Base-by-base conservation (phyloP, 1,140 invertebrate genomes). In the Teleogryllus occipitalis region DNA sequence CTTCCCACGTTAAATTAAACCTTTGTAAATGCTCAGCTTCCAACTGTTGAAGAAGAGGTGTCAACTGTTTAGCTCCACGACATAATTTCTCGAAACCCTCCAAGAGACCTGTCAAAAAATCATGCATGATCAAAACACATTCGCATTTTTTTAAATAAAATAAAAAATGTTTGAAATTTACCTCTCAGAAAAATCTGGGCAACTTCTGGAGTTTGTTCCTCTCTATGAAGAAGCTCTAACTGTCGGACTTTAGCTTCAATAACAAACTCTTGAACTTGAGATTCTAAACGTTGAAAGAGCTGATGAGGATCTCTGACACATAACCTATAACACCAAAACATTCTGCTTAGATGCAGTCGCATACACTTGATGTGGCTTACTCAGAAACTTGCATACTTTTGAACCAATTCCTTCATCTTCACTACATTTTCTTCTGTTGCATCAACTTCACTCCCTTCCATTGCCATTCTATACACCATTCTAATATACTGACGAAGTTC, bases 231-330 rank as follows among this genome's bases (percentile, higher is more conserved):
- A 78, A 88, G 87, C 82, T 89, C 87, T 72, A 91, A 85, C 65
- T 91, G 87, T 80, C 88, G 86, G 81, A 91, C 88, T 85, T 91
- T 92, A 79, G 90, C 88, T 83, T 91, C 90, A 77, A 91, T 88
- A 76, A 92, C 88, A 84, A 91, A 90, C 82, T 92, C 89, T 81
- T 90, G 88, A 8, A 90, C 89, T 81, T 91, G 89, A 76, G 89
- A 88, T 79, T 91, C 89, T 72, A 92, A 83, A 79, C 89, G 88
- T 83, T 90, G 87, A 83, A 90, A 91, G 77, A 92, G 85, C 80
- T 90, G 89, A 83, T 90, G 90, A 65, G 90, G 88, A 84, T 92
- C 89, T 81, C 87, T 87, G 79, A 85, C 85, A 83, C 89, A 90
- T 76, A 92, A 85, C 83, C 91, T 92, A 83, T 3, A 85, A 85